These are phyloP conservation scores for Momotus momota DNA, from an alignment of 2,797 vertebrate species.

Conservation along the genomic window DNA sequence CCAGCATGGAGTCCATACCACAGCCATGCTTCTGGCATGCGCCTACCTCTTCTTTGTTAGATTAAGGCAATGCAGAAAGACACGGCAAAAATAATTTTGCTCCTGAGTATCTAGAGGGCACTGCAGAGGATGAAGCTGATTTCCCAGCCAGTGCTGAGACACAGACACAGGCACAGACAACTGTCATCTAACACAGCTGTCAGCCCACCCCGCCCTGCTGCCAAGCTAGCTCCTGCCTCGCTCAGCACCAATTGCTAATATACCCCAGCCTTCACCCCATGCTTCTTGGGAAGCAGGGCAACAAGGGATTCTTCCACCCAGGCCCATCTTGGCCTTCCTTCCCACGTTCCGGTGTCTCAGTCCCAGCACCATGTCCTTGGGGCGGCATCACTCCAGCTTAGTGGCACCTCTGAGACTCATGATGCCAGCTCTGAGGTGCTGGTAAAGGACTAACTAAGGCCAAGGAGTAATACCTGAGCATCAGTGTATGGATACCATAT, in stretches of 20 bases:
- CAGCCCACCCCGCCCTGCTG: background rate
- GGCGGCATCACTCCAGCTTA: fast-evolving
- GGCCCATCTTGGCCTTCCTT: background rate
- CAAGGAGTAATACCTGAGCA: background rate
- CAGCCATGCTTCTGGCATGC: background rate
- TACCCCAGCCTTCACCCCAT: fast-evolving
- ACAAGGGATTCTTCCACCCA: background rate
- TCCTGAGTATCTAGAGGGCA: background rate
- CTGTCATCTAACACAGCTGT: fast-evolving
- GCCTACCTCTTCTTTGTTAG: background rate
- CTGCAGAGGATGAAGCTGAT: background rate
- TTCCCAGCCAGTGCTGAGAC: background rate
- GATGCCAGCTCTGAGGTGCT: fast-evolving
- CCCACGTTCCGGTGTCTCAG: fast-evolving
- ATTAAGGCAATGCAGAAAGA: background rate
- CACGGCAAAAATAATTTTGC: background rate
- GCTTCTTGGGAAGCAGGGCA: background rate
- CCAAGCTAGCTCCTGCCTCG: fast-evolving
- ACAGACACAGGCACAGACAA: fast-evolving
- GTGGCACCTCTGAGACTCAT: background rate
- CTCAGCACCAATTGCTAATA: background rate
- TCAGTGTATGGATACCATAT: fast-evolving
- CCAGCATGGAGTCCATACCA: background rate
- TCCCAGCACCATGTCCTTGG: fast-evolving
- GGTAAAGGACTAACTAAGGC: background rate